Evolutionary conservation across 1,140 invertebrate species (phyloP).

Genomic region (Sipha flava): DNA sequence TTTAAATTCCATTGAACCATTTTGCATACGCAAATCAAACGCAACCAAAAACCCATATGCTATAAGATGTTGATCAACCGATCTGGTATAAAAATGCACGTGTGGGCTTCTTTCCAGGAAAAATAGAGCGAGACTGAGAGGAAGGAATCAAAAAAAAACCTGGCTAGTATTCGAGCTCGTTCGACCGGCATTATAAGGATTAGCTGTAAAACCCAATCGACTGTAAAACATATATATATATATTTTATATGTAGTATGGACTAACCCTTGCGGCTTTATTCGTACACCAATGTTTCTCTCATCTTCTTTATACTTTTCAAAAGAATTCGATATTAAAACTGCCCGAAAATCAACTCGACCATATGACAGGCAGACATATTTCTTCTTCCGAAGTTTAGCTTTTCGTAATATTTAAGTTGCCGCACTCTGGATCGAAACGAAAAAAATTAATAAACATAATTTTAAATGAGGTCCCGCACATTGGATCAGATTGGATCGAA

Average conservation of each 20-base stretch:
- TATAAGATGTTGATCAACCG: constrained; percentile 19
- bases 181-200: constrained; percentile 25
- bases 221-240: not conserved
- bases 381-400: not conserved
- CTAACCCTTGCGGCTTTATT: constrained; percentile 3
- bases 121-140: not conserved
- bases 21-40: constrained; percentile 17
- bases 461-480: too few species aligned
- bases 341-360: not conserved
- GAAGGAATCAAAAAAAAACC: not conserved
- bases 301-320: not conserved
- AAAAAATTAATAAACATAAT: too few species aligned
- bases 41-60: constrained; percentile 18
- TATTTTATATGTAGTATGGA: not conserved
- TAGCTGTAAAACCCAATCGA: constrained; percentile 26
- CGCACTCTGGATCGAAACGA: too few species aligned
- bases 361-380: not conserved
- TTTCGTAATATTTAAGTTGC: not conserved
- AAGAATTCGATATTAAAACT: constrained; percentile 10
- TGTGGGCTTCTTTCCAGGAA: constrained; percentile 18
- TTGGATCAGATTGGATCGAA: too few species aligned
- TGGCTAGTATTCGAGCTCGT: constrained; percentile 21
- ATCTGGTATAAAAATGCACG: constrained; percentile 16
- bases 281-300: not conserved
- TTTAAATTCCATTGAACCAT: not conserved